Conservation (phyloP, 2,113 vertebrate species). For the Heteronetta atricapilla region DNA sequence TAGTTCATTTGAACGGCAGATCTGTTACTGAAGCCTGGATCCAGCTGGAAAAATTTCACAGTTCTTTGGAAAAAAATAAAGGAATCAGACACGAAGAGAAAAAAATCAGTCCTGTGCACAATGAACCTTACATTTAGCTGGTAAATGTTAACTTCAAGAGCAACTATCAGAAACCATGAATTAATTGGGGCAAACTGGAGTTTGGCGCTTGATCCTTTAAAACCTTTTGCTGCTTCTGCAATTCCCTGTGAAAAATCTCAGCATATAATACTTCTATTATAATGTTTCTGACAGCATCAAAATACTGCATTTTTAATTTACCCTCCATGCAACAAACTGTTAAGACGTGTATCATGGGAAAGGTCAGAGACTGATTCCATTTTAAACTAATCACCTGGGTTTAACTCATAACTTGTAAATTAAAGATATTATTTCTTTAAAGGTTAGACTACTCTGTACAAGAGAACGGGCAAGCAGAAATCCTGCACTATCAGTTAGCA, state of each 20-base stretch:
- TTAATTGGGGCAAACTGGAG: not conserved
- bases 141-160: not conserved
- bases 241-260: not conserved
- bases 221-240: not conserved
- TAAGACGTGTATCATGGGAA: not conserved
- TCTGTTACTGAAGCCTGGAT: not conserved
- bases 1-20: not conserved
- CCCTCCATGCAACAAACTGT: not conserved
- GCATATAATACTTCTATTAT: not conserved
- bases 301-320: not conserved
- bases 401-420: not conserved
- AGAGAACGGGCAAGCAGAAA: not conserved
- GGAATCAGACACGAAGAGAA: not conserved
- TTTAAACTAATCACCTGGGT: not conserved
- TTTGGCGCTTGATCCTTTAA: not conserved
- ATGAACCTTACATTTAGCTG: not conserved
- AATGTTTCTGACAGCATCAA: not conserved
- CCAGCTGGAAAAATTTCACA: not conserved
- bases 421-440: not conserved
- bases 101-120: not conserved
- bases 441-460: accelerated
- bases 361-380: not conserved
- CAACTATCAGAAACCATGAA: not conserved
- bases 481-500: not conserved
- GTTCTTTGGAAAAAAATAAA: not conserved